phyloP scores from a whole-genome alignment of 2,797 vertebrate genomes.

The Percopsis omiscomaycus region DNA sequence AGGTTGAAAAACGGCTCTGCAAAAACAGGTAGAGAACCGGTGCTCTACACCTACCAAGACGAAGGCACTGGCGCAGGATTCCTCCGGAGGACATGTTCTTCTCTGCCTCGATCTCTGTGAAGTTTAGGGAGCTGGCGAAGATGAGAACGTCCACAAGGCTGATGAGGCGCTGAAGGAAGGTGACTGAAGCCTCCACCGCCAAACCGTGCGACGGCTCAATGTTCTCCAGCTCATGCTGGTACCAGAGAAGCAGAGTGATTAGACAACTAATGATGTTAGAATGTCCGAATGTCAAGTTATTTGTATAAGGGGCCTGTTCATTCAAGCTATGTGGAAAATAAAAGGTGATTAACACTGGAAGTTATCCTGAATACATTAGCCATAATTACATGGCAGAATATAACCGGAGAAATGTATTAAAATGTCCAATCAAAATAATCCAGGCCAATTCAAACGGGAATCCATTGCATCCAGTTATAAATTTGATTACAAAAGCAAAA shows the following conservation, averaged over 20 bases:
- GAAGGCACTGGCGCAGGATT: constrained; percentile 93
- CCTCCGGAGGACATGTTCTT: constrained; percentile 99
- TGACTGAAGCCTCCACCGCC: constrained; percentile 88
- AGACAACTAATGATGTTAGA: background rate
- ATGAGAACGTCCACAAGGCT: constrained; percentile 96
- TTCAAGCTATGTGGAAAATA: background rate
- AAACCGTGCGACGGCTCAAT: constrained; percentile 94
- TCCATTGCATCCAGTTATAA: constrained; percentile 27
- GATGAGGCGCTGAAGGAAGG: constrained; percentile 92
- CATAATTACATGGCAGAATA: background rate
- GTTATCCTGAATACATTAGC: background rate
- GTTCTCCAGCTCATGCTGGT: constrained; percentile 92
- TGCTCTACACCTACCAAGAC: constrained; percentile 79
- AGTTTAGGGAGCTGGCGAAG: constrained; percentile 96
- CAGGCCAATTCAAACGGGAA: constrained; percentile 15
- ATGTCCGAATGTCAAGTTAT: background rate
- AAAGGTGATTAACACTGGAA: background rate
- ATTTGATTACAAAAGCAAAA: constrained; percentile 32
- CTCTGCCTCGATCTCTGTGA: constrained; percentile 97
- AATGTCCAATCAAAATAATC: background rate
- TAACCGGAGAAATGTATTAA: background rate
- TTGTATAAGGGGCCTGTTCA: background rate
- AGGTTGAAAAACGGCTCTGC: background rate
- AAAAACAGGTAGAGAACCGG: background rate
- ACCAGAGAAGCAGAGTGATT: constrained; percentile 23